A percentile compares a stretch with the other conserved stretches of the same genome.
phyloP scores from a whole-genome alignment of 2,113 vertebrate species.

The Podilymbus podiceps region DNA sequence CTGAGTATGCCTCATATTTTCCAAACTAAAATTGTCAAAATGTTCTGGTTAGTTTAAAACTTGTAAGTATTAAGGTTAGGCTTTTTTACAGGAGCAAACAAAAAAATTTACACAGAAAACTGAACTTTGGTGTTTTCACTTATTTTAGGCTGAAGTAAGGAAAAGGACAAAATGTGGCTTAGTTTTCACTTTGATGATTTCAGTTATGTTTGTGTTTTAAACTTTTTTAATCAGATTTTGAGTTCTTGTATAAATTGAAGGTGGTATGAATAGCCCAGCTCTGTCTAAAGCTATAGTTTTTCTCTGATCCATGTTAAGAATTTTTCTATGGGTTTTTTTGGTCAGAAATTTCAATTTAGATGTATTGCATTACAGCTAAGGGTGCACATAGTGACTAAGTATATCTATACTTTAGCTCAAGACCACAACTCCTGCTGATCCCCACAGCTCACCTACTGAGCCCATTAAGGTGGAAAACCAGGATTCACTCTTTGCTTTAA shows the following conservation, averaged over 20 bases:
- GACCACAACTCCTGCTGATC: background rate
- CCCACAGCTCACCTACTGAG: background rate
- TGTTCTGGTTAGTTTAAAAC: slow-evolving; percentile 1
- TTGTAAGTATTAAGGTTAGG: background rate
- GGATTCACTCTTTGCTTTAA: background rate
- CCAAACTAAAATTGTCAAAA: slow-evolving; percentile 15
- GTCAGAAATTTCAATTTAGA: background rate
- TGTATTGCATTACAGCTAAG: background rate
- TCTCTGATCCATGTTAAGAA: background rate
- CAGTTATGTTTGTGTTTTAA: background rate
- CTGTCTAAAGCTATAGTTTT: background rate
- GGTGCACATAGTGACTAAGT: background rate
- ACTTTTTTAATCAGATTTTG: background rate
- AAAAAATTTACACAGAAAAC: background rate
- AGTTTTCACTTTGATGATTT: background rate
- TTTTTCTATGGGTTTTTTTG: background rate
- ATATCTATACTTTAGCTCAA: background rate
- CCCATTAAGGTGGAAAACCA: background rate
- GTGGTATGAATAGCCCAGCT: background rate
- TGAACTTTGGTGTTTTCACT: background rate
- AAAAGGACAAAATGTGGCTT: background rate
- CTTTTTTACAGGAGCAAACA: background rate
- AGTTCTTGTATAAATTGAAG: background rate
- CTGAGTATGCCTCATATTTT: background rate
- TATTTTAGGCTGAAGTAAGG: background rate